Evolutionary conservation across 2,113 vertebrate species (phyloP), one percentile per base, ranked within the genome.

Genomic region (Istiophorus platypterus): DNA sequence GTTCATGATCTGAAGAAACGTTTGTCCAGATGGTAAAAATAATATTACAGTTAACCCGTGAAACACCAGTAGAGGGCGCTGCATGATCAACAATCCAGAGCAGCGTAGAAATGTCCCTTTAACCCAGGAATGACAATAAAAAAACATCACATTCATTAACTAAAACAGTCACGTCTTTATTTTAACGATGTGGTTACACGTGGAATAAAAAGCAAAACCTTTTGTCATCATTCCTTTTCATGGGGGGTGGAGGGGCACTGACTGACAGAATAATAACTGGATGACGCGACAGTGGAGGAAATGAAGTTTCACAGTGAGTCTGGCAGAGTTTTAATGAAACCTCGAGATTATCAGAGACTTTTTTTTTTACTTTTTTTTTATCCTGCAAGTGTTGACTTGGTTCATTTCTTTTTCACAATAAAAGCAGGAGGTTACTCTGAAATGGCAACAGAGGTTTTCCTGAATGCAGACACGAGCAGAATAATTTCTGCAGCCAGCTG

Each of bases 51-150:
- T 34, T 3, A 4, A 34, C 37, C 1, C 1, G 7, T 39, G 37
- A 51, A 20, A 8, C 4, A 70, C 59, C 77, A 85, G 77, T 41
- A 85, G 83, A n/a, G 26, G 83, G 66, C 22, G 45, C 52, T 58
- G 42, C 2, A 22, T 0, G 11, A 66, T 22, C 57, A 73, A 5
- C 14, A 54, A 22, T 2, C 20, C 9, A 34, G 37, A 39, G 37
- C 37, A 39, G 37, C 37, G 10, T 11, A 14, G 5, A 24, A 54
- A 51, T 4, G 17, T 7, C 0, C 1, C 15, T 52, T 13, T 14
- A 29, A n/a, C 10, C 18, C 65, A 24, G 22, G 37, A 34, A 20
- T 52, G n/a, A 51, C 20, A 4, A 20, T 1, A 51, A 20, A 10
- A 51, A 51, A 51, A 8, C 20, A 10, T 22, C 49, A 22, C 2